Base-by-base conservation (phyloP, 1,140 invertebrate species). In the Drosophila bocki region DNA sequence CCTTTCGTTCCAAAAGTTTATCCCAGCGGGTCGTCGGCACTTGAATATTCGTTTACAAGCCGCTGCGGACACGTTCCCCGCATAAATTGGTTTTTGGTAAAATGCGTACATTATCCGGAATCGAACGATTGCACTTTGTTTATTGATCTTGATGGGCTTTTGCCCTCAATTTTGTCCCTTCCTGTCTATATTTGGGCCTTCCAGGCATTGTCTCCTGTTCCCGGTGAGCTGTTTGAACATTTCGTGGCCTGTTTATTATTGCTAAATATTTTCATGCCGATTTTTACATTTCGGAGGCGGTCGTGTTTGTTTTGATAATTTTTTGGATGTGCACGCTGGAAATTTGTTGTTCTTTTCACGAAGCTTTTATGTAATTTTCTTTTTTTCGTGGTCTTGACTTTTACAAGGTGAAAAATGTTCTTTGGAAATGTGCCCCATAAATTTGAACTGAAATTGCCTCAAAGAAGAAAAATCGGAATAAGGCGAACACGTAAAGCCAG, bases 221-320 rank as follows among this genome's bases (percentile, higher is more conserved):
- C 70, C 53, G 57, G 74, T 50, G 17, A 26, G 54, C 29, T 78
- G 68, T 75, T 86, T 82, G 60, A 80, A 80, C 63, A 74, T 62
- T 44, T 61, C n/a, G 29, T 35, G 41, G 48, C 32, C 62, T 69
- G 84, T 90, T 88, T 88, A 81, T 88, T 88, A 59, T 90, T 69
- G 80, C 78, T 65, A 74, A 81, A 84, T 88, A 84, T 90, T 80
- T 87, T 64, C 77, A 74, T 75, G 61, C 75, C 35, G 76, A 82
- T 77, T 86, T 77, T 87, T 78, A 80, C 84, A 87, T 67, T 80
- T 75, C 47, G 64, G 42, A 35, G 58, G 50, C 32, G 50, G 33
- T 26, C 56, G 61, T 87, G 85, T 90, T 88, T 88, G 87, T 84
- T 90, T 88, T 90, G 54, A 84, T 90, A 79, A 79, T 84, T 75